These are phyloP conservation scores for Leptodactylus fallax DNA, from an alignment of 2,797 vertebrate genomes.

Conservation along the genomic window DNA sequence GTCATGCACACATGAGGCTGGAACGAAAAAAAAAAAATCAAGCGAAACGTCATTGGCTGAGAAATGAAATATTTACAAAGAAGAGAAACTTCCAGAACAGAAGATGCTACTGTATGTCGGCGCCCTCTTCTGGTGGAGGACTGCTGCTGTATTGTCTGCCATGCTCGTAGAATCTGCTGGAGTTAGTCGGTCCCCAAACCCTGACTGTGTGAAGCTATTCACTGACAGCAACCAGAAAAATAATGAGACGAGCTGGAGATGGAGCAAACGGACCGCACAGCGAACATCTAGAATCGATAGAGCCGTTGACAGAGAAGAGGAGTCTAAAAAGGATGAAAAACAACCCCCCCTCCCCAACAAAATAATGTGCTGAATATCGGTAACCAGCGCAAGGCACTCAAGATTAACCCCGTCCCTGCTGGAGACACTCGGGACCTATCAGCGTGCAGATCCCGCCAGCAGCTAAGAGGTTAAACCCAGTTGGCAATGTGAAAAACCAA, in stretches of 20 bases:
- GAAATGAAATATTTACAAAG: constrained; percentile 53
- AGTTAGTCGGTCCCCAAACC: constrained; percentile 80
- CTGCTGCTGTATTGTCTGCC: constrained; percentile 63
- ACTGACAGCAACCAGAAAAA: constrained; percentile 79
- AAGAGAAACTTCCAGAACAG: not conserved
- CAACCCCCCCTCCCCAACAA: constrained; percentile 61
- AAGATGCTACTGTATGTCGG: constrained; percentile 28
- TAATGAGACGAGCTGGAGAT: constrained; percentile 74
- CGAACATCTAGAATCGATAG: constrained; percentile 74
- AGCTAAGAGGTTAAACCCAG: constrained; percentile 71
- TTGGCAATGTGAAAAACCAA: constrained; percentile 82
- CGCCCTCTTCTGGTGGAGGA: not conserved
- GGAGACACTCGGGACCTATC: constrained; percentile 36
- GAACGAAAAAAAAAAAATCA: not conserved
- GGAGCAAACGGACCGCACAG: constrained; percentile 73
- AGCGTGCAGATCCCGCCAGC: constrained; percentile 37
- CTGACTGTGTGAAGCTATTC: constrained; percentile 80
- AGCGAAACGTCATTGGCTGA: not conserved
- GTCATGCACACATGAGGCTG: constrained; percentile 37
- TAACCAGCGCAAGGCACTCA: constrained; percentile 87
- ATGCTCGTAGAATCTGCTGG: constrained; percentile 87
- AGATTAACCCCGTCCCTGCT: constrained; percentile 71
- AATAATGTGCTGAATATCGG: constrained; percentile 75
- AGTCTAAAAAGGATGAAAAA: constrained; percentile 67
- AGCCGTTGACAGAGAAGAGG: constrained; percentile 26